Evolutionary conservation across 2,113 vertebrate species (phyloP), one percentile per base, ranked within the genome.

Genomic region (Neopipo cinnamomea): DNA sequence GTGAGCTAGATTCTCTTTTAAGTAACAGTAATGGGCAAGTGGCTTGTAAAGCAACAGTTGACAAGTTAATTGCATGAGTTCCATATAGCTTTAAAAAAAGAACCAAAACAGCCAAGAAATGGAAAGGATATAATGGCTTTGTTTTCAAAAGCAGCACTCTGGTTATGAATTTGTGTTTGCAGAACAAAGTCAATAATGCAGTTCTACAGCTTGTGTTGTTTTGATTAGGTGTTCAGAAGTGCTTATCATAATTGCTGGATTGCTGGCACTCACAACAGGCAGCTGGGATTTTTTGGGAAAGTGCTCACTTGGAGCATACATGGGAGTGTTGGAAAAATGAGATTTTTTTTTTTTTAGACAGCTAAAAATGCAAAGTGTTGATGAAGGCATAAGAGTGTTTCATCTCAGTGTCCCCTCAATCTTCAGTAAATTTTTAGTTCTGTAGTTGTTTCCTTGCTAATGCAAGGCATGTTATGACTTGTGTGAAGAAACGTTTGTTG

Each of bases 161-260:
- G 6, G 30, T 82, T 88, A 90, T 80, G 85, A 90, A 77, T 91
- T 44, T 79, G 8, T 95, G 39, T 88, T 94, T 90, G 52, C 49
- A 75, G 83, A 88, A 49, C 13, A 21, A 44, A 44, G 22, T 67
- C 77, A 96, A 9, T 81, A 86, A 52, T 84, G 68, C 37, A 39
- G n/a, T 81, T 87, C 33, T 91, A 5, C 53, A 42, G 50, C 42
- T 88, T 83, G 50, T 47, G 52, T 85, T 96, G 63, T 90, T 96
- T 96, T 94, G 88, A 91, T 96, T 92, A 77, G 85, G 67, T 88
- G 67, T 56, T 90, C 66, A 90, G 76, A 92, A 96, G 90, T 81
- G 50, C 37, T 94, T 86, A 23, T 39, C 16, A 6, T 85, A 84
- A 90, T 92, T 91, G 39, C 55, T 63, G 52, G 35, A 71, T 96